Percentiles rank a stretch among this genome's conserved stretches.
Conservation (phyloP, 2,888 invertebrate genomes). For the Rhorus exstirpatorius region DNA sequence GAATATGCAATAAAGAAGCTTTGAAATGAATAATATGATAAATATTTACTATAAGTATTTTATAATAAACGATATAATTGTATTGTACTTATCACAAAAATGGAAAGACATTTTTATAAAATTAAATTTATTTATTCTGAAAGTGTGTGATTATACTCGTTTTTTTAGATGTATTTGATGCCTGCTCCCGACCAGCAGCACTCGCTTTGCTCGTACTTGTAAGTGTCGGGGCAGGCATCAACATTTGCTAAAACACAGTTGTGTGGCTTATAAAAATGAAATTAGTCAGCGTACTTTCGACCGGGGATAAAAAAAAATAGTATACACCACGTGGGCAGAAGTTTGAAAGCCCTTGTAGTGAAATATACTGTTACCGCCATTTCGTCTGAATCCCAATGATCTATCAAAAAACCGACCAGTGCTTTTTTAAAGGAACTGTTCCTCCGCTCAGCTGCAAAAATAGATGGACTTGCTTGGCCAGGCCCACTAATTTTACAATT, state of each 20-base stretch:
- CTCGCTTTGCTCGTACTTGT: neutral
- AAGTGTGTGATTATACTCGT: slow-evolving; percentile 28
- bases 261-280: too few species aligned
- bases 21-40: slow-evolving; percentile 1
- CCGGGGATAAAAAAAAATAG: slow-evolving; percentile 11
- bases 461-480: slow-evolving; percentile 19
- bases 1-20: neutral
- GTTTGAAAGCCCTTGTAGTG: too few species aligned
- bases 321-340: too few species aligned
- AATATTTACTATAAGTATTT: slow-evolving; percentile 14
- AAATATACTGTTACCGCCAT: neutral
- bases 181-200: slow-evolving; percentile 55
- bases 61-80: slow-evolving; percentile 42
- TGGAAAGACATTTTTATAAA: slow-evolving; percentile 18
- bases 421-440: slow-evolving; percentile 27
- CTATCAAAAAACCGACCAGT: slow-evolving; percentile 29
- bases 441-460: slow-evolving; percentile 14
- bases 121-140: slow-evolving; percentile 19
- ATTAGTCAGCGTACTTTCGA: slow-evolving; percentile 19
- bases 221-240: neutral
- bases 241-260: neutral
- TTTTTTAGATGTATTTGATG: slow-evolving; percentile 39
- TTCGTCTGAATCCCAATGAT: slow-evolving; percentile 18
- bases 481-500: slow-evolving; percentile 25
- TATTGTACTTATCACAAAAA: slow-evolving; percentile 24